Base-by-base conservation (phyloP, 2,113 vertebrate species). In the Fulica atra region DNA sequence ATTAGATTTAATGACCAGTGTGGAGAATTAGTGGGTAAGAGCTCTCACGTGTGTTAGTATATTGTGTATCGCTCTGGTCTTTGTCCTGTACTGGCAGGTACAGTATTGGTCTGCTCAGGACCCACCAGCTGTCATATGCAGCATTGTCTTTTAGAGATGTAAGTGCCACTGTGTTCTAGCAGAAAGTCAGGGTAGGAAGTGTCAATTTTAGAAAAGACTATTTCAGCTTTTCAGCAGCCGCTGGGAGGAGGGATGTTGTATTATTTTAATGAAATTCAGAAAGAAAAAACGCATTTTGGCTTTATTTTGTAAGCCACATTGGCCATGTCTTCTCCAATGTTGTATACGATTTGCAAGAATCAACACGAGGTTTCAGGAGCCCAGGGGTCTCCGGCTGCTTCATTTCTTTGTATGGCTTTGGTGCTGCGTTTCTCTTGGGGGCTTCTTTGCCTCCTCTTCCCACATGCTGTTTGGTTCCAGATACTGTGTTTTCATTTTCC, bases 261-360 rank as follows among this genome's bases (percentile, higher is more conserved):
- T 53, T 35, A 36, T n/a, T 46, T 13, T 65, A 64, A 35, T 74
- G 86, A 51, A 38, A 9, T 25, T 59, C 57, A 25, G 60, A 29
- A 8, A 10, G 69, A 29, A 10, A 6, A 57, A 6, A 19, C 5
- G 0, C 3, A 0, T 64, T 82, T 48, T 70, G 57, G 65, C 48
- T 40, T 26, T 8, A 0, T 26, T 89, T 81, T 53, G 7, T 26
- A 12, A 85, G 26, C 51, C 51, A 25, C 2, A 0, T 1, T 16
- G 28, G 5, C 69, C 5, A 21, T 54, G 48, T 48, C 79, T 66
- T 65, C 83, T 92, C 35, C 1, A 0, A 1, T 68, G 84, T 71
- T 56, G 48, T 13, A 3, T 3, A 5, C 36, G 33, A 10, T 33
- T 65, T 38, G 15, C 25, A 26, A 31, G n/a, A 51, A 17, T n/a